These are phyloP conservation scores for Dicrostonyx torquatus DNA, from an alignment of 2,797 vertebrate genomes.

Conservation along the genomic window DNA sequence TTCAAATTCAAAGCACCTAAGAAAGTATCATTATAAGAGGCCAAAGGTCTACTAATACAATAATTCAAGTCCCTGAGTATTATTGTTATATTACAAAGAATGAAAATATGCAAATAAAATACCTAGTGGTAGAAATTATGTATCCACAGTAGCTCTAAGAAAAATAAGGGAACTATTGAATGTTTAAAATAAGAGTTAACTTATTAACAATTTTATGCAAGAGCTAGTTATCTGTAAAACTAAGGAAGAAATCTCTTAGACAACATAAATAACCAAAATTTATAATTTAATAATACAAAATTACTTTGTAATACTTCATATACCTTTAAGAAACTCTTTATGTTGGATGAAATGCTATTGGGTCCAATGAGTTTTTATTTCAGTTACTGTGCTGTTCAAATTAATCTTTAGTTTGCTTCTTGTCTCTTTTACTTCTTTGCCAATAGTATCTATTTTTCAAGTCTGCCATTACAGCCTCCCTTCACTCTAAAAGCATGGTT, in stretches of 20 bases:
- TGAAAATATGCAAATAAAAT: slow-evolving; percentile 35
- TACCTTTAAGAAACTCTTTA: neutral
- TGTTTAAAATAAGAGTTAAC: neutral
- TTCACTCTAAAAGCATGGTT: neutral
- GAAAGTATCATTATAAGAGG: slow-evolving; percentile 3
- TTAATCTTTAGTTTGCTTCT: neutral
- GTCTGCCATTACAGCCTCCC: neutral
- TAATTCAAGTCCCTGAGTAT: neutral
- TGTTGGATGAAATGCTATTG: neutral
- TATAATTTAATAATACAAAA: neutral
- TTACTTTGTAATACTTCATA: neutral
- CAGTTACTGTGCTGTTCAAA: neutral
- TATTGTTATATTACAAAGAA: neutral
- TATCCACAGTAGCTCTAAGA: neutral
- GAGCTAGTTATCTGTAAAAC: neutral
- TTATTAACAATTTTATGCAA: neutral
- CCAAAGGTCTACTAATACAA: slow-evolving; percentile 21
- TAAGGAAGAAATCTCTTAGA: neutral
- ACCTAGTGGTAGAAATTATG: neutral
- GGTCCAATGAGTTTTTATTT: neutral
- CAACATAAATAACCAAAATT: slow-evolving; percentile 23
- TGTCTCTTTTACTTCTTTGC: neutral
- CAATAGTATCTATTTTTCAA: neutral
- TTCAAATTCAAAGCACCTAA: slow-evolving; percentile 20
- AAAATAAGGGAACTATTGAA: neutral